Percentiles rank a stretch among this genome's conserved stretches.
These are phyloP conservation scores for Parauchenoglanis punctatus DNA, from an alignment of 2,797 vertebrate species.

Conservation along the genomic window DNA sequence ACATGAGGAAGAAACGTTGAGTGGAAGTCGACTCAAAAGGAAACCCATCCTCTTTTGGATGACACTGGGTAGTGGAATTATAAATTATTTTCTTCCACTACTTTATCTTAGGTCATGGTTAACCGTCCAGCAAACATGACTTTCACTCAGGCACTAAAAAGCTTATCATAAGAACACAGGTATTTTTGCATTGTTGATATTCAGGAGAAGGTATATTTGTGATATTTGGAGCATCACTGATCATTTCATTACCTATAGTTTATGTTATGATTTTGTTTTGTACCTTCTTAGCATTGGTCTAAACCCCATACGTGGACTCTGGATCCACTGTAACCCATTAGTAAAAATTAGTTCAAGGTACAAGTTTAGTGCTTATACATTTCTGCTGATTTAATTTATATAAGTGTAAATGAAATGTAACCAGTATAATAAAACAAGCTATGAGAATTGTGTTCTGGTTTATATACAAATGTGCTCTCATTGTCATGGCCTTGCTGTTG, in stretches of 20 bases:
- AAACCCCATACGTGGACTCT: background rate
- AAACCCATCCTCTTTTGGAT: background rate
- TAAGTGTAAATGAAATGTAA: no score
- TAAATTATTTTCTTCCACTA: background rate
- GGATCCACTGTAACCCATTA: background rate
- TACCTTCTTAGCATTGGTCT: no score
- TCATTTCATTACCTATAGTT: background rate
- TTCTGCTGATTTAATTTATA: no score
- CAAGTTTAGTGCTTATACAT: background rate
- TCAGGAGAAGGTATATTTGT: background rate
- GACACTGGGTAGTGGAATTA: background rate
- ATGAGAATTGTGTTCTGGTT: background rate
- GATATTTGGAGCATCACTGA: background rate
- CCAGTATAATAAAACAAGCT: background rate
- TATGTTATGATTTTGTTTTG: background rate
- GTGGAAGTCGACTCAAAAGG: background rate
- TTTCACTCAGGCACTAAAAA: background rate
- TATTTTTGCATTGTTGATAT: background rate
- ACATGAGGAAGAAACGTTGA: background rate
- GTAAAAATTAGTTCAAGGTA: background rate
- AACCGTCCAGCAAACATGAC: slow-evolving; percentile 5
- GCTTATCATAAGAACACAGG: background rate
- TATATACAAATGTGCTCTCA: background rate
- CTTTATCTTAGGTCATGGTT: slow-evolving; percentile 30
- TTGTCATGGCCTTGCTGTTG: background rate